phyloP scores from a whole-genome alignment of 2,113 vertebrate species.

The Sturnira hondurensis region DNA sequence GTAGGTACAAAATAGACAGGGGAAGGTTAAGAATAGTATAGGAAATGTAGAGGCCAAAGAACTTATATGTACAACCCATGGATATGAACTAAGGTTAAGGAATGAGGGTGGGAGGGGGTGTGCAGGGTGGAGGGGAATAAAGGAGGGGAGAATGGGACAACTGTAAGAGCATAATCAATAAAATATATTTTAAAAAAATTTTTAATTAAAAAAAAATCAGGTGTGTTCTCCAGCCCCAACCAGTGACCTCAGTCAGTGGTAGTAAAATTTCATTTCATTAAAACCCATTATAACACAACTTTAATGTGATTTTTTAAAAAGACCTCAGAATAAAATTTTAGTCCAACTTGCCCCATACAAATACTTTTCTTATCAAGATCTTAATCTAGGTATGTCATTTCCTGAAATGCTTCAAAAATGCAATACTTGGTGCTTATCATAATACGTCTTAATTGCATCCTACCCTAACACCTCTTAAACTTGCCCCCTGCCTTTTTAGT shows the following conservation, averaged over 20 bases:
- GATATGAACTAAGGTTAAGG: too few relatives aligned
- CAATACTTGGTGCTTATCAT: background rate
- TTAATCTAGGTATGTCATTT: background rate
- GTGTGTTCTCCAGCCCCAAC: background rate
- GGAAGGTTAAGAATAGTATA: too few relatives aligned
- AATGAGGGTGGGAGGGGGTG: too few relatives aligned
- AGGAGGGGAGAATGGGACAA: too few relatives aligned
- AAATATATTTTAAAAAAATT: too few relatives aligned
- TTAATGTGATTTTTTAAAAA: background rate
- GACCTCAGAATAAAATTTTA: background rate
- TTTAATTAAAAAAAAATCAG: background rate
- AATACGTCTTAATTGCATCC: background rate
- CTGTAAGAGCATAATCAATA: too few relatives aligned
- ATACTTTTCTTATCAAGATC: constrained; percentile 11
- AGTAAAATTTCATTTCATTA: background rate
- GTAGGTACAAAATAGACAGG: too few relatives aligned
- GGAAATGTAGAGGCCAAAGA: too few relatives aligned
- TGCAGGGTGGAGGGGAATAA: too few relatives aligned
- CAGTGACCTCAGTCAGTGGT: background rate
- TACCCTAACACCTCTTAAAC: background rate
- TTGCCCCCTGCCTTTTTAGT: background rate
- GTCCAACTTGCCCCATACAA: background rate
- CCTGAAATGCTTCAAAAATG: background rate
- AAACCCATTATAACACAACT: background rate
- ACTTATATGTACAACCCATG: too few relatives aligned